Base-by-base conservation (phyloP, 2,888 invertebrate species). In the Epirrhoe tristata region DNA sequence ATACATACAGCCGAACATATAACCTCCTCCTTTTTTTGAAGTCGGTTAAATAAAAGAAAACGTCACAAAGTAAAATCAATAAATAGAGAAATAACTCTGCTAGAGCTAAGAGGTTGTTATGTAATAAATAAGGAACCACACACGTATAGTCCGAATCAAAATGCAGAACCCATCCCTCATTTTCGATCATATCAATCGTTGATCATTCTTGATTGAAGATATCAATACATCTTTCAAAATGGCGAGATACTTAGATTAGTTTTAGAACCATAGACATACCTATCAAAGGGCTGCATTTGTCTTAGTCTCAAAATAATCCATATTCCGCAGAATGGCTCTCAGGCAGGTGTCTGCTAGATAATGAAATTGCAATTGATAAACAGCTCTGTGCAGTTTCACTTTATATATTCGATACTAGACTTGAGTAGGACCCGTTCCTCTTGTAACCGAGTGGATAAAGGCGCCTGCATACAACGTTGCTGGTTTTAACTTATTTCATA, bases 291-390 rank as follows among this genome's bases (percentile, higher is more conserved):
- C 14, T 46, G 14, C 65, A 74, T 74, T 74, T 72, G 71, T 70
- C 72, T 58, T 73, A 59, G 73, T 61, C 66, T 68, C 24, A 59
- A 58, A 36, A 66, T 62, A 69, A 74, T 67, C 70, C 70, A 58
- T 63, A 68, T 52, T 59, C 54, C 34, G 54, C 46, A 59, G 67
- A 75, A 79, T 80, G 70, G 73, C 60, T 72, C 69, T 73, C 69
- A 71, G 67, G 80, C 84, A 84, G 83, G 83, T 85, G 83, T 82
- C 86, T 74, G 79, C 75, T 75, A 81, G 83, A 89, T 90, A 90
- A 90, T 89, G 86, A 89, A 90, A 90, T 86, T 85, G 87, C 88
- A 86, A 85, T 87, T 90, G 89, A 90, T 89, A 90, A 88, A 87
- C 83, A 81, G 77, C 81, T 80, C 73, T 72, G 72, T 71, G 82